Conservation (phyloP, 2,797 vertebrate genomes). For the Taenioides sp. region DNA sequence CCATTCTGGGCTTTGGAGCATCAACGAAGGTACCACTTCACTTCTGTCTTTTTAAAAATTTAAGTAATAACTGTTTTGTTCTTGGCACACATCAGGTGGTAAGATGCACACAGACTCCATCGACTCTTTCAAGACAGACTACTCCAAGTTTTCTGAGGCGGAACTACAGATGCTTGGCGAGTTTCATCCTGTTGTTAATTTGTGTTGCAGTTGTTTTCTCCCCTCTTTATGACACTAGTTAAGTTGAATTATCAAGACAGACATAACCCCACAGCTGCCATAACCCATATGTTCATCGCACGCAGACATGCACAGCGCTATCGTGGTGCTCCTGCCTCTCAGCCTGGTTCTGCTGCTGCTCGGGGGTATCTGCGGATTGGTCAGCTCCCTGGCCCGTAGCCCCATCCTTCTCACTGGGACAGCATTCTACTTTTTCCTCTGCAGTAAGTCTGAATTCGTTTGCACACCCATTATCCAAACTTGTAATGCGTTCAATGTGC, state of each 20-base stretch:
- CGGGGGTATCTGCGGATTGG: constrained; percentile 78
- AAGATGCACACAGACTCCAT: constrained; percentile 38
- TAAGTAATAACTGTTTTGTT: background rate
- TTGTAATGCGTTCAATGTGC: background rate
- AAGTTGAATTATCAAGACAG: constrained; percentile 18
- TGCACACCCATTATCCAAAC: background rate
- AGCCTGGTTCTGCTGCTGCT: constrained; percentile 80
- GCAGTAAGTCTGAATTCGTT: constrained; percentile 73
- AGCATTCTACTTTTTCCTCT: constrained; percentile 76
- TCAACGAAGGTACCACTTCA: constrained; percentile 69
- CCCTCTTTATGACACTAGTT: constrained; percentile 15
- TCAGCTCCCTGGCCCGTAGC: constrained; percentile 77
- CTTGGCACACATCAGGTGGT: constrained; percentile 49
- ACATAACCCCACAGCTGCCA: constrained; percentile 20
- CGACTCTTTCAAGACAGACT: constrained; percentile 57
- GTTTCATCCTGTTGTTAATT: constrained; percentile 38
- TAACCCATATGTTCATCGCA: constrained; percentile 17
- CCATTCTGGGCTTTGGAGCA: constrained; percentile 80
- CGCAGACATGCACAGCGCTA: constrained; percentile 74
- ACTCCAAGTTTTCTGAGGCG: constrained; percentile 58
- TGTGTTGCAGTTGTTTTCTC: constrained; percentile 12
- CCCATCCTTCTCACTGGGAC: constrained; percentile 69
- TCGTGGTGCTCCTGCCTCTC: constrained; percentile 78
- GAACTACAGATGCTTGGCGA: constrained; percentile 76
- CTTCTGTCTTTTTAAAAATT: background rate